Percentiles rank a stretch among this genome's conserved stretches.
These are phyloP conservation scores for Emydocephalus ijimae DNA, from an alignment of 2,113 vertebrate genomes.

Conservation along the genomic window DNA sequence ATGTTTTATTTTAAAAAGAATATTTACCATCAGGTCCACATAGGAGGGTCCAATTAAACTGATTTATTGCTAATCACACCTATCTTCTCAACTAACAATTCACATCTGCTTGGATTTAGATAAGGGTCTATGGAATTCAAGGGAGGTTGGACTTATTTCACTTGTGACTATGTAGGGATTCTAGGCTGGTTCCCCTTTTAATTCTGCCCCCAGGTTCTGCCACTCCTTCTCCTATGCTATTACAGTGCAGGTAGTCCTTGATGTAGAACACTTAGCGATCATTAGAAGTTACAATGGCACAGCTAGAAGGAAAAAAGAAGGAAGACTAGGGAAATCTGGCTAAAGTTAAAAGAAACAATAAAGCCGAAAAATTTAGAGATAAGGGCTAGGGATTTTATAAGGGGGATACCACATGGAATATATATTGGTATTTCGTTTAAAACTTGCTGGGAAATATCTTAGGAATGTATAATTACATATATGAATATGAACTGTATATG, in stretches of 20 bases:
- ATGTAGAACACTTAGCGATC: too few species aligned
- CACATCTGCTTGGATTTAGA: neutral
- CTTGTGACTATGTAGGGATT: neutral
- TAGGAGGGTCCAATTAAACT: neutral
- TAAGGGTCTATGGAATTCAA: neutral
- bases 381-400: too few species aligned
- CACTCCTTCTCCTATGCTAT: neutral
- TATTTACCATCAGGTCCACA: neutral
- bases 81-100: neutral
- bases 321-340: too few species aligned
- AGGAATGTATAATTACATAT: too few species aligned
- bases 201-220: neutral
- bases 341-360: too few species aligned
- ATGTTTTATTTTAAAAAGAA: neutral
- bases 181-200: neutral
- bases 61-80: neutral
- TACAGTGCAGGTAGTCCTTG: neutral
- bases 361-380: too few species aligned
- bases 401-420: too few species aligned
- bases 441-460: too few species aligned
- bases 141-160: neutral
- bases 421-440: too few species aligned
- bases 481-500: too few species aligned
- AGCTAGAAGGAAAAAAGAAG: too few species aligned
- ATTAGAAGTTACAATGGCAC: too few species aligned